Evolutionary conservation across 2,888 invertebrate genomes (phyloP).

Genomic region (Trachelus iudaicus): DNA sequence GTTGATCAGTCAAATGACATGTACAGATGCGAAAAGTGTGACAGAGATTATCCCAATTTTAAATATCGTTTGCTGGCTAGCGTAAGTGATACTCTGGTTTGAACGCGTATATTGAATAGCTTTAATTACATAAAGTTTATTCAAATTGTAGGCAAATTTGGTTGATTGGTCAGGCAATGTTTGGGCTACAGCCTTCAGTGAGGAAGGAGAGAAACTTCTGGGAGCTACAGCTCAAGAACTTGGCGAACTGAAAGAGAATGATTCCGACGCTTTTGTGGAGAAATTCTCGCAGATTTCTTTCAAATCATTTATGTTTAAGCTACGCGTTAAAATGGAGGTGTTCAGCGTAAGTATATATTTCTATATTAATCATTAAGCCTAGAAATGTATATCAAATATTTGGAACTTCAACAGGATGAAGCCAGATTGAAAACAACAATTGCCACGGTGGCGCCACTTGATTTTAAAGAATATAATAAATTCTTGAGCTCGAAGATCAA

Average conservation of each 20-base stretch:
- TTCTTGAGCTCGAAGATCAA: constrained; percentile 79
- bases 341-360: constrained; percentile 79
- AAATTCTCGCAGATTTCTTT: constrained; percentile 83
- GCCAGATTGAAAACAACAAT: constrained; percentile 81
- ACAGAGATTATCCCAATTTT: constrained; percentile 83
- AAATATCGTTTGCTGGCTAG: constrained; percentile 85
- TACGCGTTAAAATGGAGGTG: constrained; percentile 89
- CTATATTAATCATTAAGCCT: constrained; percentile 5
- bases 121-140: background rate
- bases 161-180: constrained; percentile 89
- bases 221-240: constrained; percentile 79
- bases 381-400: constrained; percentile 9
- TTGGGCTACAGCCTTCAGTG: constrained; percentile 93
- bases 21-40: constrained; percentile 96
- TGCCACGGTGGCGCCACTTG: constrained; percentile 76
- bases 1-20: constrained; percentile 88
- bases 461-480: constrained; percentile 81
- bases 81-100: constrained; percentile 68
- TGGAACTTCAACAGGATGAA: constrained; percentile 76
- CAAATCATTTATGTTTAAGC: constrained; percentile 82
- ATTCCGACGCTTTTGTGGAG: constrained; percentile 74
- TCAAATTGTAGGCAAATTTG: constrained; percentile 76
- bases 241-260: constrained; percentile 78
- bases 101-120: background rate
- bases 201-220: constrained; percentile 82